Conservation (phyloP, 2,113 vertebrate species). For the Syngnathoides biaculeatus region DNA sequence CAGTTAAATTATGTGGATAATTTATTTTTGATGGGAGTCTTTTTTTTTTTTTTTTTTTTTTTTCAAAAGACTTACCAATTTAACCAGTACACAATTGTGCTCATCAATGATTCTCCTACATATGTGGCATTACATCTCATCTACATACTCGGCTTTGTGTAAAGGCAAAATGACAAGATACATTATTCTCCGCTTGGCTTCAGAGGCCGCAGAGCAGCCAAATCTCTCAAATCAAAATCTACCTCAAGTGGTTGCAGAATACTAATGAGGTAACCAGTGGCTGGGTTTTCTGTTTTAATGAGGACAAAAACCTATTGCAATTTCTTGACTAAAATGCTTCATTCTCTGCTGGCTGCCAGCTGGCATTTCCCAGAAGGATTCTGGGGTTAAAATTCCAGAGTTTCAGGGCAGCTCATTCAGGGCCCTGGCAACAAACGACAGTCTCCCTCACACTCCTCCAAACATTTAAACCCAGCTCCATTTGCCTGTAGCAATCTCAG, state of each 20-base stretch:
- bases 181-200: conserved; percentile 41
- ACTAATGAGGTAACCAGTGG: conserved; percentile 68
- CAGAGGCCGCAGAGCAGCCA: conserved; percentile 52
- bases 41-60: too few species aligned
- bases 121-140: conserved; percentile 30
- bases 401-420: conserved; percentile 44
- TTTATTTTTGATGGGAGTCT: neutral
- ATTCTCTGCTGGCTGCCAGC: conserved; percentile 65
- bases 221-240: conserved; percentile 67
- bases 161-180: conserved; percentile 35
- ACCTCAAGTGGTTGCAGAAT: conserved; percentile 59
- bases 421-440: conserved; percentile 52
- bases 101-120: neutral
- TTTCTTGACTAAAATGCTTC: conserved; percentile 72
- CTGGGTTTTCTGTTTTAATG: conserved; percentile 73
- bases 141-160: conserved; percentile 48
- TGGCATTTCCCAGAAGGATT: conserved; percentile 52
- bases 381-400: conserved; percentile 47
- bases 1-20: too few species aligned
- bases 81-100: neutral
- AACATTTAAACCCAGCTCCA: conserved; percentile 66
- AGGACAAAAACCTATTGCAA: conserved; percentile 74
- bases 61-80: neutral
- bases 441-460: conserved; percentile 61
- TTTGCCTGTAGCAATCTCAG: conserved; percentile 61